Base-by-base conservation (phyloP, 2,113 vertebrate genomes). In the Sceloporus undulatus region DNA sequence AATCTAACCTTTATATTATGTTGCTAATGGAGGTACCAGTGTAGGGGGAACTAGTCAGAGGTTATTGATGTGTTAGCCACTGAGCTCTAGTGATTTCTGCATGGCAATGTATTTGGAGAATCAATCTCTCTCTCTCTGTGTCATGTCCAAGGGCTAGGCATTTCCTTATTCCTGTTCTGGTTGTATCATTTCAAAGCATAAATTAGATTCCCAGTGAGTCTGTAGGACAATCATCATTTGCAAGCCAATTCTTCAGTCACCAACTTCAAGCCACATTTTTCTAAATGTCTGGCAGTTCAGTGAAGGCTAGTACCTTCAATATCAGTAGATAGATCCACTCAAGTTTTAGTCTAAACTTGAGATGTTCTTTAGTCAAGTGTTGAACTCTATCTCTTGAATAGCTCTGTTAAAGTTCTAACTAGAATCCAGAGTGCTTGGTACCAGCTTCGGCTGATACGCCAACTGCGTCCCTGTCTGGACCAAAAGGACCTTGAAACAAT, bases 11-110 rank as follows among this genome's bases (percentile, higher is more conserved):
- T 16, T 40, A 34, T 52, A 81, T 91, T 0, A 81, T 42, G 62
- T 85, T 48, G 18, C n/a, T 38, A 90, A 90, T 87, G 87, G 34
- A 34, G 29, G 84, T 16, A 62, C 59, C 11, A 62, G 4, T 62
- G 48, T 48, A 7, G 52, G 16, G 85, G 80, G 88, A 90, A 40
- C 78, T 90, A 4, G 59, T 48, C 65, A 1, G 48, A 5, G 82
- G 74, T 77, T 48, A 77, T 85, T 38, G n/a, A 65, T 85, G 42
- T 82, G 81, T 5, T 40, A 9, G 82, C 42, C 29, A 66, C 59
- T 40, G 27, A 66, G 40, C 56, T 65, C 48, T 74, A 16, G 16
- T 23, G 19, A 65, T 73, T 74, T 73, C 56, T 81, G 2, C 52
- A 27, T 75, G 56, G 73, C 40, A 62, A 85, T 56, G 16, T 62